Evolutionary conservation across 2,888 invertebrate species (phyloP).

Genomic region (Ichneumoninae sp.): DNA sequence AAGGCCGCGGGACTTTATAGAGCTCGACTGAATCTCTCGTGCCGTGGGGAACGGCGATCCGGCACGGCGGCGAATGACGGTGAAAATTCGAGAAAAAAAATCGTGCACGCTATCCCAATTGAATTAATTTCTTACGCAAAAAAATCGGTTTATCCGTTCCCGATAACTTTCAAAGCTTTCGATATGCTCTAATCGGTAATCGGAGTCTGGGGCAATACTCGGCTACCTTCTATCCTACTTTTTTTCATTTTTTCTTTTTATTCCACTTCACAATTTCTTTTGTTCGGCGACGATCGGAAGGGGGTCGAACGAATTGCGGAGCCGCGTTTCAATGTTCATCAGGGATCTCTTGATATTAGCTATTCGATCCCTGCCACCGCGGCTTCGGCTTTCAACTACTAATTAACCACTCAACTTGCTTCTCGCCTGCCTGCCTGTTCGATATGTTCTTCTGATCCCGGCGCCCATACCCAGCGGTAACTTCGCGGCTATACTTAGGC

Average conservation of each 20-base stretch:
- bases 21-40: not conserved
- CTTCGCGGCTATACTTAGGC: constrained; percentile 24
- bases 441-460: constrained; percentile 36
- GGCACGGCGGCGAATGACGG: not conserved
- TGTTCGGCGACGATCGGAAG: constrained; percentile 35
- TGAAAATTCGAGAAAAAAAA: not conserved
- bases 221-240: not conserved
- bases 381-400: constrained; percentile 68
- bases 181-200: not conserved
- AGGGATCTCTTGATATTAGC: constrained; percentile 56
- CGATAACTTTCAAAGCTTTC: not conserved
- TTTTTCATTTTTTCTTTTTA: not conserved
- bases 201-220: not conserved
- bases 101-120: not conserved
- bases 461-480: constrained; percentile 8
- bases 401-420: constrained; percentile 74
- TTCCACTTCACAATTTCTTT: constrained; percentile 8
- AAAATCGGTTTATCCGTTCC: not conserved
- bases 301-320: constrained; percentile 30
- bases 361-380: constrained; percentile 55
- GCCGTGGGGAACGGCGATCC: not conserved
- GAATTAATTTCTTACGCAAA: not conserved
- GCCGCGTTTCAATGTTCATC: constrained; percentile 34
- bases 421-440: constrained; percentile 58
- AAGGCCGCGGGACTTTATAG: not conserved